A percentile compares a stretch with the other conserved stretches of the same genome.
phyloP scores from a whole-genome alignment of 2,888 invertebrate species.

The Apoderus coryli region DNA sequence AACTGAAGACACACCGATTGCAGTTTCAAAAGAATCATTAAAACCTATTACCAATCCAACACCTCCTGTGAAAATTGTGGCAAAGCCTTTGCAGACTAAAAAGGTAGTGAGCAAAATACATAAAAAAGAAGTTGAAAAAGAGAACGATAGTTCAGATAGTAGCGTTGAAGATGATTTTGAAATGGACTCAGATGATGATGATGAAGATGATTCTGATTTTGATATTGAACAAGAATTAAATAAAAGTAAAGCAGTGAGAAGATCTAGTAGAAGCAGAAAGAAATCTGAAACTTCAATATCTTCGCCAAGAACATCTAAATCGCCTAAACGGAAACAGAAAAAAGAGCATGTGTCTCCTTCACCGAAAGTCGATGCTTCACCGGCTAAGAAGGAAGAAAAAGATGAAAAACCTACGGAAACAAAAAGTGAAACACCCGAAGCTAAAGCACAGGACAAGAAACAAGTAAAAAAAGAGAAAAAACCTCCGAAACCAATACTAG shows the following conservation, averaged over 20 bases:
- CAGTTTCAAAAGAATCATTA: background rate
- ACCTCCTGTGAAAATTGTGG: no score
- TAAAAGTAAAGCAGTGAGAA: slow-evolving; percentile 13
- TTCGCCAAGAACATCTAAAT: slow-evolving; percentile 10
- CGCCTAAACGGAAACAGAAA: slow-evolving; percentile 7
- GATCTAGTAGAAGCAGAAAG: slow-evolving; percentile 12
- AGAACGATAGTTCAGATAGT: slow-evolving; percentile 6
- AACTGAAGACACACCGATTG: background rate
- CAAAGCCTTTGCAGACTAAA: slow-evolving; percentile 3
- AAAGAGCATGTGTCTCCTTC: slow-evolving; percentile 5
- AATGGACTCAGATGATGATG: slow-evolving; percentile 19
- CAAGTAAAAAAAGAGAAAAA: slow-evolving; percentile 33
- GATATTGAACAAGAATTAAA: slow-evolving; percentile 26
- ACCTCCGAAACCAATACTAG: slow-evolving; percentile 36
- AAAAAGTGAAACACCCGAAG: slow-evolving; percentile 29
- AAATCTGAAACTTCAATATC: slow-evolving; percentile 1
- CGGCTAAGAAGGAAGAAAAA: slow-evolving; percentile 4
- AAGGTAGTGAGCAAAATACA: slow-evolving; percentile 8
- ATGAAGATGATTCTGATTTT: slow-evolving; percentile 39
- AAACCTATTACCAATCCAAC: background rate
- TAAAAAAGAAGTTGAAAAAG: no score
- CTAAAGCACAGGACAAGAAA: slow-evolving; percentile 22
- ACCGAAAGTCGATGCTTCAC: slow-evolving; percentile 5
- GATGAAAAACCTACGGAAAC: slow-evolving; percentile 20
- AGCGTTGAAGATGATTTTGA: slow-evolving; percentile 1